These are phyloP conservation scores for Erpobdella octoculata DNA, from an alignment of 2,888 invertebrate species.

Conservation along the genomic window DNA sequence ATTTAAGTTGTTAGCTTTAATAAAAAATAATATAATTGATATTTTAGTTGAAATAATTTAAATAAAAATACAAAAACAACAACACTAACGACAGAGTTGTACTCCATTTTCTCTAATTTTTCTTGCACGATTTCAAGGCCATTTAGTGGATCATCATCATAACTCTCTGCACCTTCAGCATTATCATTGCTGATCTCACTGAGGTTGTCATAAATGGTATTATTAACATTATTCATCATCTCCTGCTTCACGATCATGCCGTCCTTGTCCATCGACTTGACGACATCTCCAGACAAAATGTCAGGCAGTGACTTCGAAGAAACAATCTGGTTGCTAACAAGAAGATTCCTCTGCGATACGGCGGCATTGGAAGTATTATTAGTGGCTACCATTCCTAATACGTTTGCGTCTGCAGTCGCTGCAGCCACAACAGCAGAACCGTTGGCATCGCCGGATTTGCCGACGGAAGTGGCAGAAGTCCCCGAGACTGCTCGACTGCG, in stretches of 20 bases:
- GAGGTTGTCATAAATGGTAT: background rate
- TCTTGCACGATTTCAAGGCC: background rate
- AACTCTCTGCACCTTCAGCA: background rate
- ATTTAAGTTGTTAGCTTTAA: too few species aligned
- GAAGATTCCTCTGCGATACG: too few species aligned
- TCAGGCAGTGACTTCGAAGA: background rate
- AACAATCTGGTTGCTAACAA: background rate
- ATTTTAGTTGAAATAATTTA: background rate
- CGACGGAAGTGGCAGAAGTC: background rate
- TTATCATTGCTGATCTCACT: background rate
- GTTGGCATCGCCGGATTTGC: background rate
- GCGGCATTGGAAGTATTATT: background rate
- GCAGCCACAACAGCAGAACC: background rate
- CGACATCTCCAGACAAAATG: background rate
- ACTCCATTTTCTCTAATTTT: background rate
- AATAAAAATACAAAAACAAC: background rate
- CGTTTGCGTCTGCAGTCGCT: background rate
- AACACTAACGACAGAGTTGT: background rate
- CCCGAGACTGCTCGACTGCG: background rate
- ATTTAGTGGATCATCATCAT: constrained; percentile 2
- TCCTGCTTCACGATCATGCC: too few species aligned
- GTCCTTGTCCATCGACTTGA: background rate
- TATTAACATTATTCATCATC: too few species aligned
- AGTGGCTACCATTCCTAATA: background rate
- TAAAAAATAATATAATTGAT: too few species aligned